Evolutionary conservation across 2,113 vertebrate genomes (phyloP), one percentile per base, ranked within the genome.

Genomic region (Candoia aspera): DNA sequence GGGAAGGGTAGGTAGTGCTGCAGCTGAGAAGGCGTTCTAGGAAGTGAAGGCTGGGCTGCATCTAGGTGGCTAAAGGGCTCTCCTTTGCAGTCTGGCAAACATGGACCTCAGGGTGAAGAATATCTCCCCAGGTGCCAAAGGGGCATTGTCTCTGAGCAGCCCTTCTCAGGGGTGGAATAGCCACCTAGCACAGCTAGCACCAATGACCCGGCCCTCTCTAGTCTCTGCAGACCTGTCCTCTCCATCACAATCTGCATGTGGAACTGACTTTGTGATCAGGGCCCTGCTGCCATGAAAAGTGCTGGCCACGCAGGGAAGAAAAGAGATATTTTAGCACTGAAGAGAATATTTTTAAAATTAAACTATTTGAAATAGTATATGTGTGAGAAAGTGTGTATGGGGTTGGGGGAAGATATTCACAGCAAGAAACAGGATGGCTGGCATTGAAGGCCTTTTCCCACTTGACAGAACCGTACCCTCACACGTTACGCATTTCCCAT

Each of bases 291-390:
- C 96, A 92, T 79, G 90, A 95, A 95, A 94, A 94, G 91, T 21
- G 87, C 85, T 57, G 68, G 95, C 96, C 89, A 91, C 94, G 94
- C 93, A 96, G 95, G 96, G 97, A 97, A 97, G 97, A 96, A 97
- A 97, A 98, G 96, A 98, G 96, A 96, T 98, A 98, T 98, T 97
- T 98, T 97, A 97, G 97, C 97, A 97, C 97, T 97, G 97, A 97
- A 98, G 97, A 98, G 97, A 97, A 95, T 97, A 98, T 98, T 98
- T 98, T 97, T 97, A 95, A 98, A 98, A 97, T 97, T 97, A 98
- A 97, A 97, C 92, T 96, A 97, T 97, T 97, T 97, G 97, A 97
- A 97, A 95, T 97, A 97, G 33, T 57, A 93, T n/a, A 24, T 54
- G 87, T 60, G 49, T 92, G 26, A 68, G 59, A n/a, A 37, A 6